Percentiles rank a stretch among this genome's conserved stretches.
These are phyloP conservation scores for Rotaria magnacalcarata DNA, from an alignment of 2,888 invertebrate species.

Conservation along the genomic window DNA sequence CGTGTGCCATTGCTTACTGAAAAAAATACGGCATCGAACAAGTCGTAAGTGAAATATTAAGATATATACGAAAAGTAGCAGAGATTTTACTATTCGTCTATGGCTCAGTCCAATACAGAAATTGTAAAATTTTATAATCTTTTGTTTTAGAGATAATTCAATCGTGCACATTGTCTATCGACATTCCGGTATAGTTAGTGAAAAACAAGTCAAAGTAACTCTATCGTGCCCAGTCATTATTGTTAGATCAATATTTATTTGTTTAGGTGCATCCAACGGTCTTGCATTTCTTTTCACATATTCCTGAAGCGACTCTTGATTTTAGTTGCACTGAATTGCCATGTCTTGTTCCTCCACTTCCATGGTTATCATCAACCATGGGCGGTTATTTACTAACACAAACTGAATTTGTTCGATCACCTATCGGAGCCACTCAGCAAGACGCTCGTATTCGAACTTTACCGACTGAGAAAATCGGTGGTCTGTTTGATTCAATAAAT, in stretches of 20 bases:
- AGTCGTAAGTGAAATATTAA: not conserved
- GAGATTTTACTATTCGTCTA: too few species aligned
- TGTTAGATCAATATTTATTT: not conserved
- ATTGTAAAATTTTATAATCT: too few species aligned
- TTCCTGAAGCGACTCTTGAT: not conserved
- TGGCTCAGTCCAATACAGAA: not conserved
- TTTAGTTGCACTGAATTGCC: constrained; percentile 37
- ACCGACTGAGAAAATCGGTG: constrained; percentile 6
- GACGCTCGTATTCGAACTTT: not conserved
- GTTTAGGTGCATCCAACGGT: constrained; percentile 6
- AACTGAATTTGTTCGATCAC: constrained; percentile 40
- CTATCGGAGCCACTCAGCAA: constrained; percentile 35
- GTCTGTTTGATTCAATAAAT: constrained; percentile 43
- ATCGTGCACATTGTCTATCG: not conserved
- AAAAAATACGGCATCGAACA: not conserved
- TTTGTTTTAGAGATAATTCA: not conserved
- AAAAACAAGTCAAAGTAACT: not conserved
- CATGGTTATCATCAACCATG: constrained; percentile 37
- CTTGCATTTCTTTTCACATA: not conserved
- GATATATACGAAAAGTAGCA: too few species aligned
- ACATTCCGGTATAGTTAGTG: not conserved
- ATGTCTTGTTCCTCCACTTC: constrained; percentile 41
- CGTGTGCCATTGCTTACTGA: not conserved
- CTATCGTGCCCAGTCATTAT: not conserved
- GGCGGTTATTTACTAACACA: constrained; percentile 43